Conservation (phyloP, 2,888 invertebrate species). For the Galeopsomyia nigrocyanea region DNA sequence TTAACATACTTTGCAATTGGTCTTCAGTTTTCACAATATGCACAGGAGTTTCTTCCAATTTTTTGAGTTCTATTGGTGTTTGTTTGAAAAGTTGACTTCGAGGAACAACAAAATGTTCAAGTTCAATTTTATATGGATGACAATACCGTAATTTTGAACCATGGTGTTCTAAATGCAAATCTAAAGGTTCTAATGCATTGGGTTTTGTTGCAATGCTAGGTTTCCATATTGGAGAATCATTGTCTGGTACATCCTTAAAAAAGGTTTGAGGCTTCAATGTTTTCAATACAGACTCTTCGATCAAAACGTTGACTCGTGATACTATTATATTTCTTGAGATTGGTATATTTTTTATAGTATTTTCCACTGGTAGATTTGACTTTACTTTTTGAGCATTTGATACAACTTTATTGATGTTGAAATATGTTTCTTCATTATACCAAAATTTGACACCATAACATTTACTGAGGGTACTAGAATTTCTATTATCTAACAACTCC, state of each 20-base stretch:
- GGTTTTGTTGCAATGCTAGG: neutral
- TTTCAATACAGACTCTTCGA: neutral
- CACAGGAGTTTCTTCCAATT: neutral
- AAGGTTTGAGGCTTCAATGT: neutral
- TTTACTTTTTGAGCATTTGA: no score
- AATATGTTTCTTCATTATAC: no score
- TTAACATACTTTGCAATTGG: neutral
- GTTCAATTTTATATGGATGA: constrained; percentile 2
- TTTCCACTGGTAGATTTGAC: no score
- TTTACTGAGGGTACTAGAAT: no score
- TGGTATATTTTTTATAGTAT: no score
- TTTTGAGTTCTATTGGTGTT: neutral
- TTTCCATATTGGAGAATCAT: neutral
- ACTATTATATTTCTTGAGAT: no score
- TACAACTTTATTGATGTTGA: no score
- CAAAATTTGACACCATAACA: no score
- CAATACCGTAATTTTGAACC: neutral
- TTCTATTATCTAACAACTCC: no score
- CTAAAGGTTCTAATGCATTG: neutral
- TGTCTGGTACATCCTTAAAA: neutral
- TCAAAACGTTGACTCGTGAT: no score
- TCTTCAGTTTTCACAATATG: neutral
- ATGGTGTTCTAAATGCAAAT: neutral
- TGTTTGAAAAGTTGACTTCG: neutral
- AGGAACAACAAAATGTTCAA: neutral